Evolutionary conservation across 2,888 invertebrate genomes (phyloP), one percentile per base, ranked within the genome.

Genomic region (Chalcosyrphus nemorum): DNA sequence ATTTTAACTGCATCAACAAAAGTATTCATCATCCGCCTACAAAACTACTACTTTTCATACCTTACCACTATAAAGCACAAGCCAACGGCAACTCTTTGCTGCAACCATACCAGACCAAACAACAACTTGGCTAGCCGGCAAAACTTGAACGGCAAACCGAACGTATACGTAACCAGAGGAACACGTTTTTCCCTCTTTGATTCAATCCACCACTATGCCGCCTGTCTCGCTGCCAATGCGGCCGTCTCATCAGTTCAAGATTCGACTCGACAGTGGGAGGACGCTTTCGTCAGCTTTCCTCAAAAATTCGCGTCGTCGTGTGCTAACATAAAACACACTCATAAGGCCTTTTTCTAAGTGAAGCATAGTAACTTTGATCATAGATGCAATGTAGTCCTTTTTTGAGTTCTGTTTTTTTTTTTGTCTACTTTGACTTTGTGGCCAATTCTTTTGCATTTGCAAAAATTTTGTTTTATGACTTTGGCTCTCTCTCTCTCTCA

Each of bases 111-210:
- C 68, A 84, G 80, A 80, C 82, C 84, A 75, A 84, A 78, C 80
- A 84, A 84, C 84, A 84, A 80, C 65, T 80, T n/a, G 63, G 80
- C 70, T 70, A 80, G 84, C 84, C 84, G 84, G 84, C 84, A 70
- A 84, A 84, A 84, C 84, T 84, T 84, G 84, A 63, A 84, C 80
- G 52, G 11, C 74, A 84, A 78, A 84, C 74, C 78, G 74, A 57
- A 78, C 74, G 68, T 84, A 70, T 63, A 84, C 78, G 84, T 75
- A 80, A 84, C 84, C 84, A 84, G 84, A 84, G 84, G 80, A 84
- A 84, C 84, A 84, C 80, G 84, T 84, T 84, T 84, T 77, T 74
- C 68, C 76, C 61, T n/a, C n/a, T n/a, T 74, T 38, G 50, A 65
- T 61, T 54, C 35, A 43, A 70, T 72, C 65, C 45, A 32, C 32